These are phyloP conservation scores for Hypolimnas misippus DNA, from an alignment of 2,888 invertebrate genomes.

Conservation along the genomic window DNA sequence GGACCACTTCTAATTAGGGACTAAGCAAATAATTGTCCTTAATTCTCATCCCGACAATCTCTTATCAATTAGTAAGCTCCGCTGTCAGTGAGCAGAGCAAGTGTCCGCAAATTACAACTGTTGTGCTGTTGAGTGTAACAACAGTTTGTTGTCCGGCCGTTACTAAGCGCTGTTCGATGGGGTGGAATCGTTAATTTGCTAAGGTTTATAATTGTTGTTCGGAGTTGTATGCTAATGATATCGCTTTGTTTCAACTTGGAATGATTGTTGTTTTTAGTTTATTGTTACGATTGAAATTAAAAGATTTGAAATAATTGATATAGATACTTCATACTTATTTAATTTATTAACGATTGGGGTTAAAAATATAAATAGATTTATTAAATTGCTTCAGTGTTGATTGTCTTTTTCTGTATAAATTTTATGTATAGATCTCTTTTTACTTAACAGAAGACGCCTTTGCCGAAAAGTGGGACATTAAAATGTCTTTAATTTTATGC, in stretches of 20 bases:
- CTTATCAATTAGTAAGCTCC: conserved; percentile 23
- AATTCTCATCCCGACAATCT: conserved; percentile 14
- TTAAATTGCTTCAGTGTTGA: no score
- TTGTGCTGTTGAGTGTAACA: conserved; percentile 16
- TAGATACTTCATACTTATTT: no score
- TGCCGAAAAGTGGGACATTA: no score
- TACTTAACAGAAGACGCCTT: no score
- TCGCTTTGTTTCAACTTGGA: background rate
- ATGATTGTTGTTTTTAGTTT: background rate
- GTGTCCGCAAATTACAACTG: conserved; percentile 17
- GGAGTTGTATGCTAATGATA: conserved; percentile 7
- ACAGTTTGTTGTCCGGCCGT: conserved; percentile 13
- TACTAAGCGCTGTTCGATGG: conserved; percentile 23
- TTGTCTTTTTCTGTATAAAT: no score
- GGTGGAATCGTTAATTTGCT: conserved; percentile 12
- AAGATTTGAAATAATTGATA: no score
- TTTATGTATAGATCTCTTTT: no score
- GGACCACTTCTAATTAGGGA: no score
- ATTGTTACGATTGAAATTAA: background rate
- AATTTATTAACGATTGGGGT: no score
- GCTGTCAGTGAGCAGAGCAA: background rate
- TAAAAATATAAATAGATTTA: no score
- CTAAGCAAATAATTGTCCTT: background rate
- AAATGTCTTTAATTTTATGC: no score
- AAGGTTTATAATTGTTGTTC: conserved; percentile 7